Evolutionary conservation across 2,113 vertebrate genomes (phyloP).

Genomic region (Lagopus muta): DNA sequence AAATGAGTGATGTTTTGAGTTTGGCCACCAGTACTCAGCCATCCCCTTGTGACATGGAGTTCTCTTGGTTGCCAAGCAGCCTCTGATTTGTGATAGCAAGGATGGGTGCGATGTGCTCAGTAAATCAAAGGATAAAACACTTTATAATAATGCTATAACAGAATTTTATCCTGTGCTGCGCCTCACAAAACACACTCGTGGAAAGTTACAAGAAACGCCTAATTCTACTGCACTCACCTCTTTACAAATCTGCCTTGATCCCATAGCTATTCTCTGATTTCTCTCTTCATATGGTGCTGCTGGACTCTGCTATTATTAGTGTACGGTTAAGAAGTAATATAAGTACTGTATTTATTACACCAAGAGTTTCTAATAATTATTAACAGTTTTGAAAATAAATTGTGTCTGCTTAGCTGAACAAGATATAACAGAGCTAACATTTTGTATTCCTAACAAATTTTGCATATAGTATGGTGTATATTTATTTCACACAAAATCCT

Average conservation of each 20-base stretch:
- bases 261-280: neutral
- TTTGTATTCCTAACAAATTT: slow-evolving; percentile 68
- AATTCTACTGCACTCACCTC: neutral
- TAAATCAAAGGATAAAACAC: neutral
- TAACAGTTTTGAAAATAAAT: slow-evolving; percentile 70
- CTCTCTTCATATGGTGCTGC: slow-evolving; percentile 34
- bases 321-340: slow-evolving; percentile 64
- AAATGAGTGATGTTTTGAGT: neutral
- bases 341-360: slow-evolving; percentile 73
- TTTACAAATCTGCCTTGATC: neutral
- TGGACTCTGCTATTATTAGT: slow-evolving; percentile 7
- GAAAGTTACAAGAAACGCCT: neutral
- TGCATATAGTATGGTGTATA: slow-evolving; percentile 46
- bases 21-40: neutral
- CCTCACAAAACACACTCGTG: neutral
- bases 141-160: neutral
- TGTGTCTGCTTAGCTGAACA: slow-evolving; percentile 74
- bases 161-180: neutral
- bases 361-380: slow-evolving; percentile 69
- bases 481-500: slow-evolving; percentile 62
- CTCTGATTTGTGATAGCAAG: neutral
- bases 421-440: slow-evolving; percentile 75
- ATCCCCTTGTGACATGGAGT: neutral
- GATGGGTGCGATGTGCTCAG: neutral
- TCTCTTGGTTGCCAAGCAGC: neutral